Percentiles rank a stretch among this genome's conserved stretches.
These are phyloP conservation scores for Callimorpha dominula DNA, from an alignment of 2,888 invertebrate species.

Conservation along the genomic window DNA sequence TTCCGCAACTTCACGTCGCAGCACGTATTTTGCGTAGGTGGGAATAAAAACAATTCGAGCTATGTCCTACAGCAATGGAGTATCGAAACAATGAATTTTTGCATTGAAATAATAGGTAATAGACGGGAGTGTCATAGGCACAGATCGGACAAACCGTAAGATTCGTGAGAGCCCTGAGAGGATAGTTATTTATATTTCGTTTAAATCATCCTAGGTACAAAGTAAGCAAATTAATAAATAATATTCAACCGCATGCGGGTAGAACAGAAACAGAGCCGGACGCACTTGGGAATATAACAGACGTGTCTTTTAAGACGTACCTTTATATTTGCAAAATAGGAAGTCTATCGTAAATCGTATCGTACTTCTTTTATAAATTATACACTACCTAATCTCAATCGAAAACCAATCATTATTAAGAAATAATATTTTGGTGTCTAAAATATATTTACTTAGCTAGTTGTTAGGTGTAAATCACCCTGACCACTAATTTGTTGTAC, in stretches of 20 bases:
- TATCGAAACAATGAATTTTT: neutral
- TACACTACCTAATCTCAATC: neutral
- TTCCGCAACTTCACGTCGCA: no score
- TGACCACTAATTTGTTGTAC: no score
- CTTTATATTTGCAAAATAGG: conserved; percentile 65
- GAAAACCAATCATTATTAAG: neutral
- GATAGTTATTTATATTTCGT: neutral
- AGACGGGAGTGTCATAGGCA: neutral
- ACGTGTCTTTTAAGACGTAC: conserved; percentile 13
- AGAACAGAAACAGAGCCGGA: neutral
- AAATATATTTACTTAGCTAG: no score
- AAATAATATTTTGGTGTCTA: no score
- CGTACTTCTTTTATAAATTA: no score
- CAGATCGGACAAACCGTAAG: neutral
- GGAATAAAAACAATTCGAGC: no score
- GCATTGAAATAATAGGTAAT: neutral
- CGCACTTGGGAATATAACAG: neutral
- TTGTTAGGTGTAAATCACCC: no score
- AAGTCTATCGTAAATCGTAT: conserved; percentile 54
- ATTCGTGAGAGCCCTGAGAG: neutral
- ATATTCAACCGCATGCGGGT: neutral
- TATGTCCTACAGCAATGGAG: neutral
- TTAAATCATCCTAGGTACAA: neutral
- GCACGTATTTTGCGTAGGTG: no score
- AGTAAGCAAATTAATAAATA: neutral